phyloP scores from a whole-genome alignment of 2,113 vertebrate genomes.

The Brachyistius frenatus region DNA sequence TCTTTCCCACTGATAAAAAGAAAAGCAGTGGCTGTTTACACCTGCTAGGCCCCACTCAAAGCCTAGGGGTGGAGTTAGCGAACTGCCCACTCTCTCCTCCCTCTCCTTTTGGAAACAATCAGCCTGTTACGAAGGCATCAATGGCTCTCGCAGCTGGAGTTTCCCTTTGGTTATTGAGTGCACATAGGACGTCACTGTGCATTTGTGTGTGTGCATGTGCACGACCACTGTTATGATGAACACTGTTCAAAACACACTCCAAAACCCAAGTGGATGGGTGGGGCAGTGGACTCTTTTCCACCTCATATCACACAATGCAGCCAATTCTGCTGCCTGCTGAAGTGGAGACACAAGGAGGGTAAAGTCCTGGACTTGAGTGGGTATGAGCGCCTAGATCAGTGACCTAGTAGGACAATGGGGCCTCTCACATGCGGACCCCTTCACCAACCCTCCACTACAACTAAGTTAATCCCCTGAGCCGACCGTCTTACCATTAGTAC shows the following conservation, averaged over 20 bases:
- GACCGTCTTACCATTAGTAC: conserved; percentile 65
- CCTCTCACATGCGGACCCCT: conserved; percentile 75
- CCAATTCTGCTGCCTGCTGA: conserved; percentile 79
- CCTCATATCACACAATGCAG: conserved; percentile 81
- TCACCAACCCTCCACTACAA: conserved; percentile 75
- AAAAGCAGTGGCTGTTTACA: conserved; percentile 83
- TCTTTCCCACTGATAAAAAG: conserved; percentile 72
- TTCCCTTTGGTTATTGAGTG: conserved; percentile 76
- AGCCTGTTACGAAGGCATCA: conserved; percentile 79
- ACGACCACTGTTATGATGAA: conserved; percentile 79
- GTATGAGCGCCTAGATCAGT: conserved; percentile 78
- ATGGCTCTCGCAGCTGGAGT: conserved; percentile 85
- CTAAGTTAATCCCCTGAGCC: conserved; percentile 80
- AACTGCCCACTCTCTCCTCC: conserved; percentile 83
- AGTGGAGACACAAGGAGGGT: conserved; percentile 80
- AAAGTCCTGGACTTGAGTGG: conserved; percentile 78
- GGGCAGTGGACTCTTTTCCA: conserved; percentile 80
- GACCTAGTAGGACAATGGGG: conserved; percentile 75
- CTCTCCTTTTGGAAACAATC: conserved; percentile 84
- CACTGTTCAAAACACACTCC: conserved; percentile 81
- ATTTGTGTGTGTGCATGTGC: conserved; percentile 59
- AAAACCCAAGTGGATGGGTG: conserved; percentile 81
- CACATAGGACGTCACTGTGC: conserved; percentile 49
- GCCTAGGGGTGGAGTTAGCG: conserved; percentile 82
- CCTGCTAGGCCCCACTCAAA: conserved; percentile 84